Evolutionary conservation across 2,888 invertebrate species (phyloP).

Genomic region (Argynnis bischoffii): DNA sequence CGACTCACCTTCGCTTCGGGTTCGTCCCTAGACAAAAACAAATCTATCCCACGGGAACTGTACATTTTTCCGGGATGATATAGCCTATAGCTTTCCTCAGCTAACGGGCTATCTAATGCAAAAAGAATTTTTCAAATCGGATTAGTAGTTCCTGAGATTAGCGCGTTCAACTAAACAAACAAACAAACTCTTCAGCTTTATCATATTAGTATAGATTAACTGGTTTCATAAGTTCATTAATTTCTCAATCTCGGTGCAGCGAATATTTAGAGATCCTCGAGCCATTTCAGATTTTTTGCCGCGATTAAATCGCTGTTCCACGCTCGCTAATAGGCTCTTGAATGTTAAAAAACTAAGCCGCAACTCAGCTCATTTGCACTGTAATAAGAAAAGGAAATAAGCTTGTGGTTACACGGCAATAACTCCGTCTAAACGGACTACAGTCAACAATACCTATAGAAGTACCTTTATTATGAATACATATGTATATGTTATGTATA

Average conservation of each 20-base stretch:
- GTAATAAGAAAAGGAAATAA: conserved; percentile 18
- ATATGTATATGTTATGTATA: too few species aligned
- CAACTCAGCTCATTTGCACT: conserved; percentile 11
- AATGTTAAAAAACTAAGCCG: conserved; percentile 8
- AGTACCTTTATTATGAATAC: not conserved
- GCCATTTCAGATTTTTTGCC: not conserved
- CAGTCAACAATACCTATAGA: not conserved
- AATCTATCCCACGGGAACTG: too few species aligned
- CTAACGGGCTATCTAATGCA: too few species aligned
- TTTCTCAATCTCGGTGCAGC: conserved; percentile 3
- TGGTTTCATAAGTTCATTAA: not conserved
- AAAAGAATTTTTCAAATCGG: too few species aligned
- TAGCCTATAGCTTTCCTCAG: too few species aligned
- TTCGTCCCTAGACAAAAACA: too few species aligned
- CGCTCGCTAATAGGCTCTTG: conserved; percentile 10
- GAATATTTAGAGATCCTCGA: not conserved
- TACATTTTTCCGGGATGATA: too few species aligned
- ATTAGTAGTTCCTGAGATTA: too few species aligned
- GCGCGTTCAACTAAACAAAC: too few species aligned
- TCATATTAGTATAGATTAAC: too few species aligned
- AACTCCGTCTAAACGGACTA: not conserved
- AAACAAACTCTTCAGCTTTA: too few species aligned
- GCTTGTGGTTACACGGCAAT: conserved; percentile 10
- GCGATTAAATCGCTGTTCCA: not conserved
- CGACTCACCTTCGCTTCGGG: too few species aligned